Evolutionary conservation across 2,797 vertebrate species (phyloP).

Genomic region (Clarias laeviceps): DNA sequence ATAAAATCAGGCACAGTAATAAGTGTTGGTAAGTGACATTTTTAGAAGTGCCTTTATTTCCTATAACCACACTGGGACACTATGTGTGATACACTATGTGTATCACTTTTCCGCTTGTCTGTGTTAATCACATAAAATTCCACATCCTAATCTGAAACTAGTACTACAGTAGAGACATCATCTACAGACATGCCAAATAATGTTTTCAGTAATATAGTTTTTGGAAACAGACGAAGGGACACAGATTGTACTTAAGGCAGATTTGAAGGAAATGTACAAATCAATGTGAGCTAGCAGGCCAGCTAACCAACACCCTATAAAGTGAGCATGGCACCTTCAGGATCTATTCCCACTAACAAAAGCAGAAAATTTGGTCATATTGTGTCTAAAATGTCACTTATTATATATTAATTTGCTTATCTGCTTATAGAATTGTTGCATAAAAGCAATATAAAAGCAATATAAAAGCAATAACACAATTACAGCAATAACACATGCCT

Average conservation of each 20-base stretch:
- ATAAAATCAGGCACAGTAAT: not conserved
- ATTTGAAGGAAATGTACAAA: too few species aligned
- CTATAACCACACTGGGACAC: not conserved
- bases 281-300: not conserved
- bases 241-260: not conserved
- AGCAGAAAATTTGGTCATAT: not conserved
- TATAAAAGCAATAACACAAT: not conserved
- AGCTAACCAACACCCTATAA: not conserved
- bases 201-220: not conserved
- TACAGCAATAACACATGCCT: too few species aligned
- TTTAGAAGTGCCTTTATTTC: not conserved
- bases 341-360: not conserved
- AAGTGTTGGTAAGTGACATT: not conserved
- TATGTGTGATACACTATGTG: not conserved
- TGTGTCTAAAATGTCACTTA: not conserved
- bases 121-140: not conserved
- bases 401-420: not conserved
- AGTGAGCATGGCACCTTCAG: not conserved
- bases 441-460: not conserved
- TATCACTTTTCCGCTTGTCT: not conserved
- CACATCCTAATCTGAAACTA: not conserved
- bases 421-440: not conserved
- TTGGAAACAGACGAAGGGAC: not conserved
- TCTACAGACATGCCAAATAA: not conserved
- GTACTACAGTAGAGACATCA: not conserved